Evolutionary conservation across 2,113 vertebrate species (phyloP).

Genomic region (Aythya baeri): DNA sequence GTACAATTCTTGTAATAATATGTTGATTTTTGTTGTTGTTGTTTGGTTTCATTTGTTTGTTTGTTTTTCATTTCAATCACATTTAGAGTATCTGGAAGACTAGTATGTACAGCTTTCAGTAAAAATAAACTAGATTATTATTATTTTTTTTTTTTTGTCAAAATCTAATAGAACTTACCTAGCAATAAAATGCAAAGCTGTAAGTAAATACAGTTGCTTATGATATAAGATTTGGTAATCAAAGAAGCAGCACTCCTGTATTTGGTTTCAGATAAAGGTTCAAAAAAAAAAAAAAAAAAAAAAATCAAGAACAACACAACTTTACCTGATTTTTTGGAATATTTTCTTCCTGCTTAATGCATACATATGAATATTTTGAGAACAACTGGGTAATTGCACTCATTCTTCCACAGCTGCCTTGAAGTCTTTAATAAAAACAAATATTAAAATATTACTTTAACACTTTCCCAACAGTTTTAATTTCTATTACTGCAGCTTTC

Average conservation of each 20-base stretch:
- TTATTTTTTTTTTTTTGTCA: no score
- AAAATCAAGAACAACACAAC: neutral
- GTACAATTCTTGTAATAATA: neutral
- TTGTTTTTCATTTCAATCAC: neutral
- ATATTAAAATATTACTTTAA: neutral
- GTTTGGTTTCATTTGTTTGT: no score
- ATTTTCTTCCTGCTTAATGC: neutral
- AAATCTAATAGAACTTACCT: neutral
- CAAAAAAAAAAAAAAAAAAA: neutral
- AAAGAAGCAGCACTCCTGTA: neutral
- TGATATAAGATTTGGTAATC: neutral
- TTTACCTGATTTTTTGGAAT: neutral
- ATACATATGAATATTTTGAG: neutral
- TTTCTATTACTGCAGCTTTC: neutral
- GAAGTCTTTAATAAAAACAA: neutral
- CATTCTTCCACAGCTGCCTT: neutral
- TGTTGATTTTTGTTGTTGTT: neutral
- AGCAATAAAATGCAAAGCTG: neutral
- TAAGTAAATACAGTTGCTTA: neutral
- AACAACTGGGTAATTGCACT: accelerated
- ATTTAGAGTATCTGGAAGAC: neutral
- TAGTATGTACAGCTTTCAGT: neutral
- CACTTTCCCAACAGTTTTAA: neutral
- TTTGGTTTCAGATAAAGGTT: neutral
- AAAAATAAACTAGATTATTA: neutral